Percentiles rank a stretch among this genome's conserved stretches.
Evolutionary conservation across 2,113 vertebrate genomes (phyloP).

Genomic region (Leucosticte australis): DNA sequence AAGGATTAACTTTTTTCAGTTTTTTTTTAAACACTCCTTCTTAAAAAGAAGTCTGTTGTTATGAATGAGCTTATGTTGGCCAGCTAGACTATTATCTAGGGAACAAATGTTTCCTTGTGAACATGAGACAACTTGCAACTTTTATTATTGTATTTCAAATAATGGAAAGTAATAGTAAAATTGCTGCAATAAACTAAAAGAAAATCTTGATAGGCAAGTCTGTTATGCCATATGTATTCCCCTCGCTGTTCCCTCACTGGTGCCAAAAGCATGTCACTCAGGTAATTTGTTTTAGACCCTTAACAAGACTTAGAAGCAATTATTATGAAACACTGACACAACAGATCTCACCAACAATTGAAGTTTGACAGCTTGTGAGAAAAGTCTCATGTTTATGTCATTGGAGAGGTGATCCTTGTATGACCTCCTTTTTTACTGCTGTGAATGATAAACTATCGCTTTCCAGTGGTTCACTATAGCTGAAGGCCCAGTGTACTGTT

Average conservation of each 20-base stretch:
- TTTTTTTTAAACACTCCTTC: neutral
- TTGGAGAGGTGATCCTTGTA: constrained; percentile 59
- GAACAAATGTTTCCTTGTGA: constrained; percentile 7
- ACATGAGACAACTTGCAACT: constrained; percentile 13
- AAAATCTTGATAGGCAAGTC: constrained; percentile 25
- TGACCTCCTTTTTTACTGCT: constrained; percentile 55
- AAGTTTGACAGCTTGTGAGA: constrained; percentile 65
- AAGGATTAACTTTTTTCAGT: neutral
- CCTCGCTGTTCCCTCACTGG: neutral
- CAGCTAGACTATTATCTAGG: neutral
- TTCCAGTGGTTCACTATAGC: constrained; percentile 7
- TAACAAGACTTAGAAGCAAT: constrained; percentile 68
- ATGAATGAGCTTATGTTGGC: neutral
- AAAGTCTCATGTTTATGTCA: constrained; percentile 65
- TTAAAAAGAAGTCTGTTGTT: neutral
- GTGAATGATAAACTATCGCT: constrained; percentile 46
- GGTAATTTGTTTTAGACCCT: constrained; percentile 65
- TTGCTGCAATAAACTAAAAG: neutral
- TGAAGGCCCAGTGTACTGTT: constrained; percentile 17
- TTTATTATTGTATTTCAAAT: constrained; percentile 16
- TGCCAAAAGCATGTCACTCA: constrained; percentile 61
- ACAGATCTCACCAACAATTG: constrained; percentile 66
- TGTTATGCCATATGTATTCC: constrained; percentile 36
- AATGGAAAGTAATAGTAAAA: constrained; percentile 32
- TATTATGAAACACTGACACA: constrained; percentile 69